These are phyloP conservation scores for Protophormia terraenovae DNA, from an alignment of 2,888 invertebrate species.

Conservation along the genomic window DNA sequence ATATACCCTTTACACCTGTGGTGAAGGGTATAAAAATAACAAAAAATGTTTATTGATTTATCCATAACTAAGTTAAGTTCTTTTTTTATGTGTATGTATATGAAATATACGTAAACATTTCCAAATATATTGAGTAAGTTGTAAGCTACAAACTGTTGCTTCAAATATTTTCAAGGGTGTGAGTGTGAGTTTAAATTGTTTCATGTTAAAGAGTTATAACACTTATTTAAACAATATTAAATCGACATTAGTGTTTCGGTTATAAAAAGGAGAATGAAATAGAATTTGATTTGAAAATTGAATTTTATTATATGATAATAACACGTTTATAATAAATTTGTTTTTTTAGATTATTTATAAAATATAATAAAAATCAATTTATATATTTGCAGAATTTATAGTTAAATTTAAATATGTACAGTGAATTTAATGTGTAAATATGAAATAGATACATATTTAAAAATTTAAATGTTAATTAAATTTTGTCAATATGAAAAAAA, in stretches of 20 bases:
- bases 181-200: neutral
- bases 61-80: neutral
- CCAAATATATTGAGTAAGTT: neutral
- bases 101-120: neutral
- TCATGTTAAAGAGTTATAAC: neutral
- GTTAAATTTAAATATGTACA: too few relatives aligned
- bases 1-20: too few relatives aligned
- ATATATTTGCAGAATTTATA: too few relatives aligned
- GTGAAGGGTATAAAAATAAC: neutral
- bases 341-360: too few relatives aligned
- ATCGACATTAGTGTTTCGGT: neutral
- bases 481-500: too few relatives aligned
- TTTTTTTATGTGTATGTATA: neutral
- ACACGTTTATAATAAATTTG: too few relatives aligned
- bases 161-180: neutral
- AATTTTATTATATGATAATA: neutral
- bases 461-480: too few relatives aligned
- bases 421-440: too few relatives aligned
- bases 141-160: slow-evolving; percentile 10
- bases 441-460: too few relatives aligned
- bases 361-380: too few relatives aligned
- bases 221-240: neutral
- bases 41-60: slow-evolving; percentile 5
- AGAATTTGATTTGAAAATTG: neutral
- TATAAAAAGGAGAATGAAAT: neutral